phyloP scores from a whole-genome alignment of 2,797 vertebrate genomes.

The Tangara arthus region DNA sequence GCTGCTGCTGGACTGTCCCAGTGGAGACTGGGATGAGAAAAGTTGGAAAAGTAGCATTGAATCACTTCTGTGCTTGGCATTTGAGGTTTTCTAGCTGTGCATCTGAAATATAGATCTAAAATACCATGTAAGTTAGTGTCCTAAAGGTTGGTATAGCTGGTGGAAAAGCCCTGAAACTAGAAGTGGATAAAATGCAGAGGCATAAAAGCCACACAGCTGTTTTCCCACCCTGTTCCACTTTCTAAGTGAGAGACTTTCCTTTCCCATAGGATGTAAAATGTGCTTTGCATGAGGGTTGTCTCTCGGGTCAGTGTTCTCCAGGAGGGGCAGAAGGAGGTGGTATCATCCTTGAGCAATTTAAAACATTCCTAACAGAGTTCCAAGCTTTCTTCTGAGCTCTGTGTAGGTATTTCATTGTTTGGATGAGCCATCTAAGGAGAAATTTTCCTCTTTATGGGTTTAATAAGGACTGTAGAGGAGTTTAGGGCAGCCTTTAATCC shows the following conservation, averaged over 20 bases:
- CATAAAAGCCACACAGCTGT: accelerated
- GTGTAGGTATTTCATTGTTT: background rate
- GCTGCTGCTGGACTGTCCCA: background rate
- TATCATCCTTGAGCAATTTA: background rate
- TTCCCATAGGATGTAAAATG: accelerated
- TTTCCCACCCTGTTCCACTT: accelerated
- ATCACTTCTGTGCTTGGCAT: background rate
- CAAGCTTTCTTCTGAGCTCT: background rate
- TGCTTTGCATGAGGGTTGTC: accelerated
- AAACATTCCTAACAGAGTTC: background rate
- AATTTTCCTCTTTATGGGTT: background rate
- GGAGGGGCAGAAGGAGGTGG: background rate
- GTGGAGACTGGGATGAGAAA: background rate
- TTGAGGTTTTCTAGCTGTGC: background rate
- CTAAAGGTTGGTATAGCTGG: background rate
- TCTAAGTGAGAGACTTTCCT: background rate
- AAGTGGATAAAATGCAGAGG: background rate
- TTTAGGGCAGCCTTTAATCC: background rate
- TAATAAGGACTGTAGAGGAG: no score
- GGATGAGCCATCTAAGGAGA: background rate
- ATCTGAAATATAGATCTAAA: accelerated
- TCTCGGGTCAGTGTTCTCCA: background rate
- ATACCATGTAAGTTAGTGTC: accelerated
- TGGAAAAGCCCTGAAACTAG: background rate
- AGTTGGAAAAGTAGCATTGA: accelerated